A percentile compares a stretch with the other conserved stretches of the same genome.
Evolutionary conservation across 2,888 invertebrate species (phyloP).

Genomic region (Harmothoe impar): DNA sequence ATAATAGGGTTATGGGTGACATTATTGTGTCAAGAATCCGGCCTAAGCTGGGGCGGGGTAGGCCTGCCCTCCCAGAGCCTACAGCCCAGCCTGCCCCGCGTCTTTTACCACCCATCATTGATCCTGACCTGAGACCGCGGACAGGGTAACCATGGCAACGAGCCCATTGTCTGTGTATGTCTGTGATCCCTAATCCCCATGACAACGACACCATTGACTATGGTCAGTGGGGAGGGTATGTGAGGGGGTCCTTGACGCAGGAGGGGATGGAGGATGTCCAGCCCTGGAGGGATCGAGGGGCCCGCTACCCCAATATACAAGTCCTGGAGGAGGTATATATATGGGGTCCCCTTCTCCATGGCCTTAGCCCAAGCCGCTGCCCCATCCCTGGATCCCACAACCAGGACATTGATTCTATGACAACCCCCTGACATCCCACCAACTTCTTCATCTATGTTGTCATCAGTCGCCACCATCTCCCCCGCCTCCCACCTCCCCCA

Average conservation of each 20-base stretch:
- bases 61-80: background rate
- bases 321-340: constrained; percentile 9
- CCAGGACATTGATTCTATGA: constrained; percentile 51
- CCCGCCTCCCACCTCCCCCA: background rate
- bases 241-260: background rate
- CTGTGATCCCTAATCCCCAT: constrained; percentile 59
- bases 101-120: constrained; percentile 16
- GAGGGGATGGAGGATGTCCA: background rate
- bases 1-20: constrained; percentile 10
- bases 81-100: background rate
- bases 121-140: constrained; percentile 32
- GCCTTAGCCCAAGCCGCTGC: background rate
- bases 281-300: background rate
- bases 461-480: constrained; percentile 42
- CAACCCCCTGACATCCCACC: constrained; percentile 38
- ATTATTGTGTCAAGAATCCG: background rate
- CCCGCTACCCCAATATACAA: background rate
- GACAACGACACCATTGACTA: constrained; percentile 57
- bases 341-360: background rate
- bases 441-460: constrained; percentile 32
- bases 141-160: constrained; percentile 57
- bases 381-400: background rate
- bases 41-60: background rate
- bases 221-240: constrained; percentile 23
- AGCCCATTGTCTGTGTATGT: constrained; percentile 60